Percentiles rank a stretch among this genome's conserved stretches.
Evolutionary conservation across 2,113 vertebrate genomes (phyloP).

Genomic region (Amphiprion ocellaris): DNA sequence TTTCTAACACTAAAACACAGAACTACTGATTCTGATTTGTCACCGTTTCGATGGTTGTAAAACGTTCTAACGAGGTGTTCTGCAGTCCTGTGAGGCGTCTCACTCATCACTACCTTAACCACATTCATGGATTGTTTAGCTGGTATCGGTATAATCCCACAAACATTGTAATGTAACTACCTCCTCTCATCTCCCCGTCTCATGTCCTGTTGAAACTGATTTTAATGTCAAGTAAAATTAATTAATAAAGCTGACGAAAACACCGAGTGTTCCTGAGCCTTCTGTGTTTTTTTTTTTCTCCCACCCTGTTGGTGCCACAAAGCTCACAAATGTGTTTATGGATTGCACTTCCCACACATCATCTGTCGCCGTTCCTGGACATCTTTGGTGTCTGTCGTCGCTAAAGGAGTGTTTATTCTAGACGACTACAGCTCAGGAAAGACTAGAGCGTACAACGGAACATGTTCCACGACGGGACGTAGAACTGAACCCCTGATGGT

Average conservation of each 20-base stretch:
- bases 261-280: not conserved
- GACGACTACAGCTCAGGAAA: not conserved
- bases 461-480: too few species aligned
- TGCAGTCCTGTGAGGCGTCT: not conserved
- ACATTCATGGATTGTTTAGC: conserved; percentile 13
- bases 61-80: not conserved
- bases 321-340: conserved; percentile 11
- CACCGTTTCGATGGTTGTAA: not conserved
- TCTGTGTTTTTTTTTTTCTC: not conserved
- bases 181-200: conserved; percentile 56
- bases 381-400: conserved; percentile 12
- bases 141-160: conserved; percentile 22
- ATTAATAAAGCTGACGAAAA: conserved; percentile 55
- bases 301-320: not conserved
- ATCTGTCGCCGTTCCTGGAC: conserved; percentile 17
- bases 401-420: not conserved
- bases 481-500: too few species aligned
- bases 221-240: conserved; percentile 61
- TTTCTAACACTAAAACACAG: conserved; percentile 26
- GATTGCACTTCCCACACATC: conserved; percentile 34
- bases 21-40: conserved; percentile 1
- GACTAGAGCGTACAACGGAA: too few species aligned
- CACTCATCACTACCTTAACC: conserved; percentile 28
- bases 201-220: conserved; percentile 48
- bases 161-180: conserved; percentile 62